Evolutionary conservation across 2,797 vertebrate genomes (phyloP).

Genomic region (Dallia pectoralis): DNA sequence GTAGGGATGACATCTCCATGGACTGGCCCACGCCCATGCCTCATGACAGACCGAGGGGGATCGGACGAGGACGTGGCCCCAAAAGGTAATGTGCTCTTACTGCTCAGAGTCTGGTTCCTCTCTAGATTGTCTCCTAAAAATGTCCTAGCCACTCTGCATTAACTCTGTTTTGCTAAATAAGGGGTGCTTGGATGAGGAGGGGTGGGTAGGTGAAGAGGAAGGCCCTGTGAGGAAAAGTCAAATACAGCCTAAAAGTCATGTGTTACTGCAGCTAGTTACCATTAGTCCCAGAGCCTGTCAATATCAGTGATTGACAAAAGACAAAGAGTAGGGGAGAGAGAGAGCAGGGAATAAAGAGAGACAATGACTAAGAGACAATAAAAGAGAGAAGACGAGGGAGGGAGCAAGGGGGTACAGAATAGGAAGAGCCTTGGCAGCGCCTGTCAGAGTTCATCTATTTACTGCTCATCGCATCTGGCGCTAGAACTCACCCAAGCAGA

Average conservation of each 20-base stretch:
- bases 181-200: too few relatives aligned
- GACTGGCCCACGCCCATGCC: conserved; percentile 36
- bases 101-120: too few relatives aligned
- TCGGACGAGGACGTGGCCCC: not conserved
- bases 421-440: conserved; percentile 39
- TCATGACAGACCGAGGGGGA: conserved; percentile 38
- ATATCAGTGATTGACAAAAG: conserved; percentile 21
- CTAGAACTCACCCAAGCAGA: conserved; percentile 45
- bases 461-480: conserved; percentile 68
- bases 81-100: too few relatives aligned
- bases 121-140: too few relatives aligned
- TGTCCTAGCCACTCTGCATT: too few relatives aligned
- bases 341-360: conserved; percentile 4
- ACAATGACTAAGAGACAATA: conserved; percentile 17
- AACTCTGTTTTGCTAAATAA: too few relatives aligned
- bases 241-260: conserved; percentile 21
- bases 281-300: conserved; percentile 51
- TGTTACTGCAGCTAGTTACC: conserved; percentile 27
- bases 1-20: not conserved
- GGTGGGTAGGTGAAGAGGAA: not conserved
- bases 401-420: not conserved
- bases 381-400: not conserved
- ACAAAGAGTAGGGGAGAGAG: too few relatives aligned
- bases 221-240: not conserved
- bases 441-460: conserved; percentile 75